phyloP scores from a whole-genome alignment of 1,140 invertebrate species.

The Pseudachorutes palmiensis region DNA sequence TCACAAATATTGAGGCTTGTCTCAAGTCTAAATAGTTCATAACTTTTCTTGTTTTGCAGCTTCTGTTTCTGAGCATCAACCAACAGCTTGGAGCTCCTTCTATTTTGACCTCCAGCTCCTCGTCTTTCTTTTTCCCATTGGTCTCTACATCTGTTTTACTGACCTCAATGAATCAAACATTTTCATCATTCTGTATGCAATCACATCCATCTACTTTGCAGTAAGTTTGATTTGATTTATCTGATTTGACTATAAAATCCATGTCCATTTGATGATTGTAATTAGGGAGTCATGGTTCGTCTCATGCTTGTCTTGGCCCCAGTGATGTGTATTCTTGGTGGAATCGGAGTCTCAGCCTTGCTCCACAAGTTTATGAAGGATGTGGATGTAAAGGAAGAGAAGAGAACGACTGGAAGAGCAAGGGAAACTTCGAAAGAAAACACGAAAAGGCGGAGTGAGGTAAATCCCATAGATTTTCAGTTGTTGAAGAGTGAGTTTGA shows the following conservation, averaged over 20 bases:
- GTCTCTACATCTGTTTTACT: conserved; percentile 85
- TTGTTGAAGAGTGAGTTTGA: conserved; percentile 20
- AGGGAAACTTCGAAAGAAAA: conserved; percentile 22
- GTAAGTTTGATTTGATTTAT: conserved; percentile 50
- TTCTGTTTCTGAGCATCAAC: conserved; percentile 97
- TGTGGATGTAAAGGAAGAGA: conserved; percentile 53
- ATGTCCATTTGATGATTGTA: conserved; percentile 9
- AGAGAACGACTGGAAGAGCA: conserved; percentile 41
- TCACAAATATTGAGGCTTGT: not conserved
- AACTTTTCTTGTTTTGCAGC: conserved; percentile 45
- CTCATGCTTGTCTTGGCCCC: conserved; percentile 95
- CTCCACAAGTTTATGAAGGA: conserved; percentile 86
- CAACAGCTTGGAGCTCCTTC: conserved; percentile 96
- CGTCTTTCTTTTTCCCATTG: conserved; percentile 90
- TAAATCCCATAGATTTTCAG: conserved; percentile 21
- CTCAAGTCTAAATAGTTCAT: not conserved
- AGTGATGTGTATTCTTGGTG: conserved; percentile 93
- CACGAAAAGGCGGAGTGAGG: conserved; percentile 29
- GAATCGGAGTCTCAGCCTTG: conserved; percentile 83
- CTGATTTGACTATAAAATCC: not conserved
- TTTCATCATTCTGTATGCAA: conserved; percentile 93
- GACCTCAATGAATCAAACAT: conserved; percentile 92
- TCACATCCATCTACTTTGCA: conserved; percentile 96
- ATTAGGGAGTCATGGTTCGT: conserved; percentile 92
- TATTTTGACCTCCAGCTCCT: conserved; percentile 95